Percentiles rank a stretch among this genome's conserved stretches.
phyloP scores from a whole-genome alignment of 2,888 invertebrate genomes.

The Neria commutata region DNA sequence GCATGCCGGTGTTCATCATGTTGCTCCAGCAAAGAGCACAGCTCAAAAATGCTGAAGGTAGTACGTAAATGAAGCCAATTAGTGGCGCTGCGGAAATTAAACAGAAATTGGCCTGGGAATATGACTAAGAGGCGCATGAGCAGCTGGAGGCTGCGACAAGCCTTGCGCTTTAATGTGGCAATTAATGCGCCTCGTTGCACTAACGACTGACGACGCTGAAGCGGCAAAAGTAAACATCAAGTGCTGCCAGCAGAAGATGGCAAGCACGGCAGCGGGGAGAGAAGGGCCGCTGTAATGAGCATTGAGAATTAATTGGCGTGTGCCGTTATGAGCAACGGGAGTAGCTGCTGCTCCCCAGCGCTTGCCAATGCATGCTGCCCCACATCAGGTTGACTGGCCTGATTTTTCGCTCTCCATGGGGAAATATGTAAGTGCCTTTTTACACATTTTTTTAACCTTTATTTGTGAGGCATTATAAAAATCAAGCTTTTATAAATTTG shows the following conservation, averaged over 20 bases:
- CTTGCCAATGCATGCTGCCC: too few relatives aligned
- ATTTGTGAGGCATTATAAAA: slow-evolving; percentile 23
- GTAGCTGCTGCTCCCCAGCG: not conserved
- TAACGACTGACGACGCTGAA: slow-evolving; percentile 19
- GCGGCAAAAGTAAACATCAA: not conserved
- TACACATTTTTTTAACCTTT: not conserved
- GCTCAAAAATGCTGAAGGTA: not conserved
- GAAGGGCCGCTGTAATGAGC: slow-evolving; percentile 48
- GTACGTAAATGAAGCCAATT: slow-evolving; percentile 4
- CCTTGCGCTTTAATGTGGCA: slow-evolving; percentile 11
- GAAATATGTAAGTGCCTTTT: not conserved
- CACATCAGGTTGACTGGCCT: too few relatives aligned
- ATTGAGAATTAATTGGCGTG: slow-evolving; percentile 52
- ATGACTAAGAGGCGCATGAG: not conserved
- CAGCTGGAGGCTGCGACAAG: not conserved
- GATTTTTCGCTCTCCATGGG: not conserved
- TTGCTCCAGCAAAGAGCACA: not conserved
- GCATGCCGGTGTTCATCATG: too few relatives aligned
- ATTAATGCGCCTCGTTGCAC: slow-evolving; percentile 53
- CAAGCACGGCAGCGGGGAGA: not conserved
- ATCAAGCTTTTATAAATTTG: too few relatives aligned
- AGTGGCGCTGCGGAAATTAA: slow-evolving; percentile 1
- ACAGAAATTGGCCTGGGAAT: slow-evolving; percentile 2
- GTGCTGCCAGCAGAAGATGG: not conserved
- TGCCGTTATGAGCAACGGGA: slow-evolving; percentile 30